A percentile compares a stretch with the other conserved stretches of the same genome.
These are phyloP conservation scores for Trididemnum nubilum DNA, from an alignment of 23 tunicate genomes.

Conservation along the genomic window DNA sequence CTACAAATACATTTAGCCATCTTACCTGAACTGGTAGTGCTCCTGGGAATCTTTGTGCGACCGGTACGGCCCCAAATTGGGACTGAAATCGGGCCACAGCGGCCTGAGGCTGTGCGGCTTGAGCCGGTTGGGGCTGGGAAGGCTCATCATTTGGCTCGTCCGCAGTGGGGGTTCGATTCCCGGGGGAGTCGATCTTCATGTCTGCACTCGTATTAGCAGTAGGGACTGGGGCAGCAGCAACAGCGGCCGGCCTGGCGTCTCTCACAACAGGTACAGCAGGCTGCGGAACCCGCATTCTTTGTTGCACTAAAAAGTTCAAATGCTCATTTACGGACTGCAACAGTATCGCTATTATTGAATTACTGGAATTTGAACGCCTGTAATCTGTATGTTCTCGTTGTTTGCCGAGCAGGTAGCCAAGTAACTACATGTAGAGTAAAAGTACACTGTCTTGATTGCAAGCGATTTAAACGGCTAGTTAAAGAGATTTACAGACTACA, in stretches of 20 bases:
- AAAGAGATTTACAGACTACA: no score
- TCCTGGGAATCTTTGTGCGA: conserved; percentile 65
- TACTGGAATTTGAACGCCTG: no score
- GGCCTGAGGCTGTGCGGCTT: not conserved
- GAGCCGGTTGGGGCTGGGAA: not conserved
- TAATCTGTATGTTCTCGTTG: no score
- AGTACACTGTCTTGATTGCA: no score
- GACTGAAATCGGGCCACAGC: conserved; percentile 18
- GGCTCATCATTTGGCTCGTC: conserved; percentile 51
- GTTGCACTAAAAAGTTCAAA: conserved; percentile 54
- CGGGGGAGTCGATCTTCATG: conserved; percentile 19
- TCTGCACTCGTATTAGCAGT: conserved; percentile 8
- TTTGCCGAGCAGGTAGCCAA: no score
- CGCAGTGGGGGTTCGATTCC: conserved; percentile 55
- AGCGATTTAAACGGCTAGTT: no score
- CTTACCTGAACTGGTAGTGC: conserved; percentile 59
- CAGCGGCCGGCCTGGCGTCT: conserved; percentile 19
- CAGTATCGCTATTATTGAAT: no score
- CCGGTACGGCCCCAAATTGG: conserved; percentile 51
- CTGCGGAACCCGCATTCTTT: conserved; percentile 45
- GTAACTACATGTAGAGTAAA: no score
- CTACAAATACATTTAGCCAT: not conserved
- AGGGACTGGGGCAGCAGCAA: conserved; percentile 23
- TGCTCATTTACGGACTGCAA: not conserved
- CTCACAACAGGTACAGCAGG: conserved; percentile 18